A percentile compares a stretch with the other conserved stretches of the same genome.
Evolutionary conservation across 1,140 invertebrate species (phyloP).

Genomic region (Heliconius eleuchia): DNA sequence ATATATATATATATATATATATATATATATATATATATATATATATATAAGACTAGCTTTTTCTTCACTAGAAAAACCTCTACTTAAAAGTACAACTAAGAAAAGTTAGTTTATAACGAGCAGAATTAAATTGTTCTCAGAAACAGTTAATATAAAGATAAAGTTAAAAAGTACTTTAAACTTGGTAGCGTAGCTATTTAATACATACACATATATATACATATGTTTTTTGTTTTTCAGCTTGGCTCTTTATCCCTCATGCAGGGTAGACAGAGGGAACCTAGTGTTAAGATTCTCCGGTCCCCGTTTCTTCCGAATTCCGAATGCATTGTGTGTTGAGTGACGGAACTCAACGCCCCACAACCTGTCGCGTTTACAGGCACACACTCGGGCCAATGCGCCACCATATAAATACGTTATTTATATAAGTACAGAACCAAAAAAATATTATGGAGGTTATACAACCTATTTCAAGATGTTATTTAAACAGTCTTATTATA

Average conservation of each 20-base stretch:
- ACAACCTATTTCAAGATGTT: background rate
- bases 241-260: too few relatives aligned
- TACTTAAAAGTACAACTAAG: background rate
- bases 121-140: constrained; percentile 17
- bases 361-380: too few relatives aligned
- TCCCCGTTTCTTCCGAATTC: too few relatives aligned
- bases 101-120: constrained; percentile 10
- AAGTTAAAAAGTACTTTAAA: constrained; percentile 13
- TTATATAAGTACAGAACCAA: background rate
- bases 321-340: too few relatives aligned
- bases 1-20: too few relatives aligned
- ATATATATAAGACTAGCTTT: background rate
- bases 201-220: background rate
- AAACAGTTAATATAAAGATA: constrained; percentile 4
- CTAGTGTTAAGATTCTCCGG: too few relatives aligned
- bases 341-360: too few relatives aligned
- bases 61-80: background rate
- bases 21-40: too few relatives aligned
- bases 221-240: background rate
- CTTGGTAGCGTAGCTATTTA: background rate
- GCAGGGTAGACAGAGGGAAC: too few relatives aligned
- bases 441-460: background rate
- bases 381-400: too few relatives aligned
- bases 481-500: constrained; percentile 7
- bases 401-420: too few relatives aligned